Evolutionary conservation across 2,797 vertebrate genomes (phyloP), one percentile per base, ranked within the genome.

Genomic region (Tokudaia muenninki): DNA sequence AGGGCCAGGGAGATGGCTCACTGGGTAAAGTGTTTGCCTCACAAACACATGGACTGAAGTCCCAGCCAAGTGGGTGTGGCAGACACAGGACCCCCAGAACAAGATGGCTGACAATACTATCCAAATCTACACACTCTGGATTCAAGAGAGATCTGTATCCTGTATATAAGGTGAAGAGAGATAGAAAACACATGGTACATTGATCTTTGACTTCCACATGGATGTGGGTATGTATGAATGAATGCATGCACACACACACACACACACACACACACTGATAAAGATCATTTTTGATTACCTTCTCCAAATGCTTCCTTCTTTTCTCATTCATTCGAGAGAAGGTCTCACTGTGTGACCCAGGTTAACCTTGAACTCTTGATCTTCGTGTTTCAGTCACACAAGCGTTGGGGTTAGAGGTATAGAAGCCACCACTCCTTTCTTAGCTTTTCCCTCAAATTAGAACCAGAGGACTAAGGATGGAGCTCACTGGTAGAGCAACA

Each of bases 371-470:
- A 78, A 63, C 41, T 65, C 74, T 24, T n/a, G 31, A 37, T 29
- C 74, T 59, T 63, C 31, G 57, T 78, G 13, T 41, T 59, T 77
- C 26, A 77, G 37, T 13, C 31, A 78, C 41, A 34, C 29, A 37
- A 17, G 19, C 24, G 13, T 50, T 34, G 22, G 88, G 22, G n/a
- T 79, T 79, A 19, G 44, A 63, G 44, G 22, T n/a, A 12, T 26
- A 65, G 6, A 5, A 19, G 21, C 31, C 88, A 29, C 34, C 22
- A 29, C 14, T 65, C 8, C 22, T 52, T 50, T 47, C 74, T 96
- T 81, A 59, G 44, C 78, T 93, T 65, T n/a, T 55, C 65, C 86
- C 88, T 92, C n/a, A 52, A 87, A 77, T 95, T 59, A 87, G 57
- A 92, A 94, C 57, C 63, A 82, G 82, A 57, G 44, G 74, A 7